Evolutionary conservation across 2,797 vertebrate genomes (phyloP).

Genomic region (Psittacula derbiana): DNA sequence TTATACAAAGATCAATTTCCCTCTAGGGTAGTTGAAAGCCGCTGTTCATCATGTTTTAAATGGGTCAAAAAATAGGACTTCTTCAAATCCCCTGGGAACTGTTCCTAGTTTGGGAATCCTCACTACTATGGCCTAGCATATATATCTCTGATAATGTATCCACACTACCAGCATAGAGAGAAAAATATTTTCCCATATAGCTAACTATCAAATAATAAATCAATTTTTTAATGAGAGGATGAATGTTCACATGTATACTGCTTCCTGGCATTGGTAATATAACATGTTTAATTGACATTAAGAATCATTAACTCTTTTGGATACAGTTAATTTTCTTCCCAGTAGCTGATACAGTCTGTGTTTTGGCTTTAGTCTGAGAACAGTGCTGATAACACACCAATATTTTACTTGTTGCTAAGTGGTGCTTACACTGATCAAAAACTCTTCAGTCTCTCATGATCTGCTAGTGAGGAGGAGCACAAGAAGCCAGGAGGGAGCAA

Average conservation of each 20-base stretch:
- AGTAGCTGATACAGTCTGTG: neutral
- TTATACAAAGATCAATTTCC: neutral
- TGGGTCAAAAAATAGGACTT: neutral
- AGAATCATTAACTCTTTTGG: neutral
- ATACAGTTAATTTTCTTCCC: neutral
- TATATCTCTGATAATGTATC: neutral
- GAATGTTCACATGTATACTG: rapidly evolving
- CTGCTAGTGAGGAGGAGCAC: neutral
- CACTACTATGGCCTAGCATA: neutral
- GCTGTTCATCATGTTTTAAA: neutral
- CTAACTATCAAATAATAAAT: neutral
- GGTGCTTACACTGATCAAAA: neutral
- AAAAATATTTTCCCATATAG: neutral
- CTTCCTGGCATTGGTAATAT: neutral
- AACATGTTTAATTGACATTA: neutral
- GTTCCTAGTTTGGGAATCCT: neutral
- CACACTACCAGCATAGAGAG: neutral
- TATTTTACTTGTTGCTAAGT: neutral
- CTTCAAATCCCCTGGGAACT: neutral
- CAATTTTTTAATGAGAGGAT: neutral
- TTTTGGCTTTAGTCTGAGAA: neutral
- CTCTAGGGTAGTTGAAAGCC: neutral
- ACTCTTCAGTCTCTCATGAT: neutral
- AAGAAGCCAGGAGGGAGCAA: neutral
- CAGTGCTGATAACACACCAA: neutral